These are phyloP conservation scores for Oscheius sp. DNA, from an alignment of 2,888 invertebrate genomes.

Conservation along the genomic window DNA sequence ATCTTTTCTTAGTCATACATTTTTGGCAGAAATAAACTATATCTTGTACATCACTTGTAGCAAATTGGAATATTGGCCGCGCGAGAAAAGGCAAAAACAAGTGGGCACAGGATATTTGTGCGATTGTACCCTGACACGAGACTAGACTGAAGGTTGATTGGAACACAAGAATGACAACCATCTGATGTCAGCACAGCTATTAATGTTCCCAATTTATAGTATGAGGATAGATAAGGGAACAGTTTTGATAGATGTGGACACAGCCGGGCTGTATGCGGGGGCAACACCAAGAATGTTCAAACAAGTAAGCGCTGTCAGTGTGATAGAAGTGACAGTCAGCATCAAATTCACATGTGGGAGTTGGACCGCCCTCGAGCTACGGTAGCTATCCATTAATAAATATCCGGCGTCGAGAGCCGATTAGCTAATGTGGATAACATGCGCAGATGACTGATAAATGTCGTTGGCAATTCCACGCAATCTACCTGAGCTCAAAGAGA, in stretches of 20 bases:
- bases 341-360: too few relatives aligned
- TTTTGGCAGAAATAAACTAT: not conserved
- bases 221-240: not conserved
- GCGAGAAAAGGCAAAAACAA: not conserved
- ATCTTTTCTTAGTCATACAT: not conserved
- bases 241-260: not conserved
- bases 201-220: not conserved
- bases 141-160: not conserved
- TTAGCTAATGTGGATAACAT: conserved; percentile 8
- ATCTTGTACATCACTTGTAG: not conserved
- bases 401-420: not conserved
- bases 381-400: not conserved
- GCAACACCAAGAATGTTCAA: not conserved
- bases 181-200: not conserved
- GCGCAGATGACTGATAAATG: not conserved
- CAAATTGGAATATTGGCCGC: not conserved
- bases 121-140: not conserved
- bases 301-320: too few relatives aligned
- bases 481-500: not conserved
- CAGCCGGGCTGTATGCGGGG: conserved; percentile 11
- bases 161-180: not conserved
- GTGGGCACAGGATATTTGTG: not conserved
- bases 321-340: too few relatives aligned
- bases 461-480: not conserved
- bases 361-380: not conserved